Evolutionary conservation across 2,888 invertebrate genomes (phyloP).

Genomic region (Xestia ashworthii): DNA sequence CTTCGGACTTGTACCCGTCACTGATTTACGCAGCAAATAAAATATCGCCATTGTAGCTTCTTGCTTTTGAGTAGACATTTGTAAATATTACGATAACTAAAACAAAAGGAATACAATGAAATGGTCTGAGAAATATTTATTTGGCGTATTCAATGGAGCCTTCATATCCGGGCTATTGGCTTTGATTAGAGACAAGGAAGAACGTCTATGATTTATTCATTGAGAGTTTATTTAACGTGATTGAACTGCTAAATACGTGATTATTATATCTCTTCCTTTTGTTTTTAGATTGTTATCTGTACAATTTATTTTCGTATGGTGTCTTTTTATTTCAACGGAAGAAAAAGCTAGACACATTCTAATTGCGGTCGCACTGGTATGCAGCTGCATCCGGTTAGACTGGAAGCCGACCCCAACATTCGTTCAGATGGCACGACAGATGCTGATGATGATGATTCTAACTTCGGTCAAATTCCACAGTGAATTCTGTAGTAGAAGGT

Average conservation of each 20-base stretch:
- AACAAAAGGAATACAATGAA: conserved; percentile 11
- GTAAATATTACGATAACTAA: not conserved
- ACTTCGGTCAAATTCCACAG: too few relatives aligned
- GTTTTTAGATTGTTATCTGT: not conserved
- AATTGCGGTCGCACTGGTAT: not conserved
- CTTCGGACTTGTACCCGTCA: not conserved
- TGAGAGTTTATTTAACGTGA: not conserved
- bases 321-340: not conserved
- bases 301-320: not conserved
- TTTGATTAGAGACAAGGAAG: not conserved
- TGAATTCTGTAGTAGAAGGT: not conserved
- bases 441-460: too few relatives aligned
- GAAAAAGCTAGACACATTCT: not conserved
- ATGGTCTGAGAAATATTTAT: not conserved
- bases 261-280: not conserved
- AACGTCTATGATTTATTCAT: conserved; percentile 1
- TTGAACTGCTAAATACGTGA: not conserved
- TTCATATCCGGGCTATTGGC: conserved; percentile 3
- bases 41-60: too few relatives aligned
- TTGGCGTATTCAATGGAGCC: not conserved
- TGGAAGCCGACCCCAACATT: not conserved
- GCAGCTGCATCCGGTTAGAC: not conserved
- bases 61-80: not conserved
- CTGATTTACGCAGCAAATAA: not conserved
- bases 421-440: too few relatives aligned